phyloP scores from a whole-genome alignment of 2,888 invertebrate species.

The Hyppa rectilinea region DNA sequence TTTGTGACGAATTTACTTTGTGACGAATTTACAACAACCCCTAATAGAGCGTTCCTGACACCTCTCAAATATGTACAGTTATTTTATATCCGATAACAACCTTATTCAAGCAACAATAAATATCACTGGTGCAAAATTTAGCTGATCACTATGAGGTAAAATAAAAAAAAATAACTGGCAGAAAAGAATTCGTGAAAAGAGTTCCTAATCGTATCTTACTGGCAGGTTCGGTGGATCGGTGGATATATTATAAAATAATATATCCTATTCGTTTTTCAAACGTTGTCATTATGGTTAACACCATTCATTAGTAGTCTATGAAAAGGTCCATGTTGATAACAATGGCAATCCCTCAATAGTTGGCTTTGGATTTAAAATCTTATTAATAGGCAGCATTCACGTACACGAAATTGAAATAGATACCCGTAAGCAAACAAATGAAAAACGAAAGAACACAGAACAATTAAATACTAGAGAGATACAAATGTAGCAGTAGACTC shows the following conservation, averaged over 20 bases:
- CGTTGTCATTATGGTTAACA: background rate
- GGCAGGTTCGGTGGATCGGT: background rate
- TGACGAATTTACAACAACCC: no score
- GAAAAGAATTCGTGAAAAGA: no score
- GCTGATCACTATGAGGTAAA: no score
- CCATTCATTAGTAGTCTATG: background rate
- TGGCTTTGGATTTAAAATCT: background rate
- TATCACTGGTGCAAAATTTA: background rate
- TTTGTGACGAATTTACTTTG: no score
- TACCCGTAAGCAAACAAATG: constrained; percentile 1
- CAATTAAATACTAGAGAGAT: constrained; percentile 18
- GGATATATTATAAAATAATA: no score
- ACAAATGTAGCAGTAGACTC: background rate
- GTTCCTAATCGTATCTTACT: no score
- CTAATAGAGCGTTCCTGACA: background rate
- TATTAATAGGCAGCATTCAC: background rate
- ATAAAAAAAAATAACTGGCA: no score
- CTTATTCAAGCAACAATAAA: background rate
- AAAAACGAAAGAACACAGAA: background rate
- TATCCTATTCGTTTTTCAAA: background rate
- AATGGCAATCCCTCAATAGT: background rate
- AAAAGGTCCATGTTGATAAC: background rate
- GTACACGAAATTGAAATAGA: background rate
- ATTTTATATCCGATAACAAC: background rate
- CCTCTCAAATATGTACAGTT: background rate